Base-by-base conservation (phyloP, 2,113 vertebrate species). In the Hippolais icterina region DNA sequence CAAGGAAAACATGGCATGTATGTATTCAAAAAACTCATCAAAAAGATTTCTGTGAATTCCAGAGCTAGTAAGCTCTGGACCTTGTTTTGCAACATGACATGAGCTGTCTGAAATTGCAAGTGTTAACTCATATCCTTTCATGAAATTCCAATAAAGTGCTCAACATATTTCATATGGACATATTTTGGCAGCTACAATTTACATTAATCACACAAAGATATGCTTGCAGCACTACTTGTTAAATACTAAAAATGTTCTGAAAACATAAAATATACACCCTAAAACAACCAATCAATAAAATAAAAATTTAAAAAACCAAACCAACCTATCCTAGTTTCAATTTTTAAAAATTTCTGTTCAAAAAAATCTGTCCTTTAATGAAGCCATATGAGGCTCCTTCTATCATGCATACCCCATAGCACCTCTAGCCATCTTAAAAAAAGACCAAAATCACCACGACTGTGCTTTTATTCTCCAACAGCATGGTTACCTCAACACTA, bases 401-500 rank as follows among this genome's bases (percentile, higher is more conserved):
- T 56, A 11, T 28, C 20, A 47, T 0, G 1, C 10, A 5, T 49
- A 50, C 8, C 19, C 8, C 11, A 0, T 6, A 71, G n/a, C 14
- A 49, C 11, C 46, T 21, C 44, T 29, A n/a, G 46, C 6, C 3
- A 3, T 76, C 84, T 84, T 35, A 46, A 82, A 72, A 82, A 64
- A 74, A 35, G 24, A 59, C 23, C 60, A 70, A 82, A 53, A 44
- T 29, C 8, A 2, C n/a, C 4, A 2, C 44, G 41, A 60, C 41
- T 59, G 20, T 33, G 60, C 39, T 87, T 82, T 80, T 70, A 18
- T 54, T 86, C 39, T 79, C 54, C 41, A 86, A 37, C 66, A 41
- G 56, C 44, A 63, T 2, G 78, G 69, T 98, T 97, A 99, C 99
- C 99, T 99, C 99, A 94, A 98, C 97, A 46, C 98, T 98, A 24